Conservation (phyloP, 1,140 invertebrate genomes). For the Drosophila nasuta region DNA sequence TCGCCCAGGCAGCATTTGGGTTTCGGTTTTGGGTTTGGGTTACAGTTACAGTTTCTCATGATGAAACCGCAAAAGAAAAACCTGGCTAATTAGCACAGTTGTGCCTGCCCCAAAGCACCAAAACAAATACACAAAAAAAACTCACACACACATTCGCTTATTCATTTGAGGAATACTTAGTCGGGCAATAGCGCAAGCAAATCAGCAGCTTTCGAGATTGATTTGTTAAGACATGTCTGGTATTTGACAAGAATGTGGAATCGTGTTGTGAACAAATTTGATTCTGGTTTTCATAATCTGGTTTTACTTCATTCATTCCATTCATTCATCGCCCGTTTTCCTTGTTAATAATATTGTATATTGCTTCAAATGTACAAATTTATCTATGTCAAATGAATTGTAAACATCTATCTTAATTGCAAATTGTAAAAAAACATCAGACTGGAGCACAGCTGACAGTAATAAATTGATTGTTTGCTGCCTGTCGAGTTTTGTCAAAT, state of each 20-base stretch:
- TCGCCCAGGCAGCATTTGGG: constrained; percentile 34
- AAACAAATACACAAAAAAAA: constrained; percentile 4
- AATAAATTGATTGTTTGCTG: not conserved
- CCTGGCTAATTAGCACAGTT: constrained; percentile 58
- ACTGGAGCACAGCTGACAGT: not conserved
- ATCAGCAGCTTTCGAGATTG: constrained; percentile 11
- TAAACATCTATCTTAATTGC: constrained; percentile 6
- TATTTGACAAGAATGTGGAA: constrained; percentile 34
- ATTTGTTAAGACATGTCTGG: constrained; percentile 39
- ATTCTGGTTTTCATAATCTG: constrained; percentile 13
- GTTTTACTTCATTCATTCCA: constrained; percentile 5
- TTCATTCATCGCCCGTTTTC: constrained; percentile 7
- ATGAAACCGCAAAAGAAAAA: constrained; percentile 29
- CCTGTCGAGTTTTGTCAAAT: no score
- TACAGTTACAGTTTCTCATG: constrained; percentile 10
- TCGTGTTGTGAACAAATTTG: constrained; percentile 31
- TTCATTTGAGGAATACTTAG: not conserved
- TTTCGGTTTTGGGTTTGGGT: constrained; percentile 4
- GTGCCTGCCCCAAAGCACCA: constrained; percentile 25
- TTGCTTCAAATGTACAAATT: not conserved
- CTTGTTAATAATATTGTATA: constrained; percentile 14
- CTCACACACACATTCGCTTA: not conserved
- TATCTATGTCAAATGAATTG: constrained; percentile 5
- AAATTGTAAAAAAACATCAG: constrained; percentile 1
- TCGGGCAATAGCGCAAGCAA: constrained; percentile 17